These are phyloP conservation scores for Leucoraja erinaceus DNA, from an alignment of 2,113 vertebrate genomes.

Conservation along the genomic window DNA sequence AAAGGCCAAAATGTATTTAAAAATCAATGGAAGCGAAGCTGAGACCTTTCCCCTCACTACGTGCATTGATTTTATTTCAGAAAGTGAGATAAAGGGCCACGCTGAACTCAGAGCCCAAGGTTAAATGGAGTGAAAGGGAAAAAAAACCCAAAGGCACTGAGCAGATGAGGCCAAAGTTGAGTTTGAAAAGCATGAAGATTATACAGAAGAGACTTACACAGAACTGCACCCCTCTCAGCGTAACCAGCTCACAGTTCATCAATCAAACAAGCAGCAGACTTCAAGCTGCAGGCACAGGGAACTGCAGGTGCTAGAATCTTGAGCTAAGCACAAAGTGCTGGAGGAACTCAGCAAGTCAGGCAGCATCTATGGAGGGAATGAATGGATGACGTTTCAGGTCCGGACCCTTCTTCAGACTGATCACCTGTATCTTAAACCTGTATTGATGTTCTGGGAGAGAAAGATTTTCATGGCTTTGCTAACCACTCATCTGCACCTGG, in stretches of 20 bases:
- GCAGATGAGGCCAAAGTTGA: background rate
- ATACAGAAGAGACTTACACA: background rate
- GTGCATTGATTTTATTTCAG: conserved; percentile 2
- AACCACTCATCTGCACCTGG: background rate
- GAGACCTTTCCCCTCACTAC: background rate
- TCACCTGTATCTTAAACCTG: background rate
- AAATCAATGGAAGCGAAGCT: background rate
- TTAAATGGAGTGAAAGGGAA: background rate
- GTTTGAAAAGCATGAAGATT: background rate
- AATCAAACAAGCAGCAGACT: background rate
- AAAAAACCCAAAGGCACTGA: background rate
- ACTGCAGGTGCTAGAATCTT: too few species aligned
- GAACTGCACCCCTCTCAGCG: background rate
- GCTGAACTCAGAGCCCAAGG: background rate
- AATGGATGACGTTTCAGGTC: too few species aligned
- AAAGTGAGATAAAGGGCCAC: background rate
- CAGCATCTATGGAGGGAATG: too few species aligned
- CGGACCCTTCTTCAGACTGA: too few species aligned
- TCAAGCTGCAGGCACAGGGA: too few species aligned
- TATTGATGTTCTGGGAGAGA: background rate
- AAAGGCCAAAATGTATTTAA: conserved; percentile 21
- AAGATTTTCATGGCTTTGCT: background rate
- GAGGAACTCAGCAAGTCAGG: too few species aligned
- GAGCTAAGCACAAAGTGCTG: too few species aligned
- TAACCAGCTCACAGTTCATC: background rate